phyloP scores from a whole-genome alignment of 2,113 vertebrate species.

The Rhea americana region DNA sequence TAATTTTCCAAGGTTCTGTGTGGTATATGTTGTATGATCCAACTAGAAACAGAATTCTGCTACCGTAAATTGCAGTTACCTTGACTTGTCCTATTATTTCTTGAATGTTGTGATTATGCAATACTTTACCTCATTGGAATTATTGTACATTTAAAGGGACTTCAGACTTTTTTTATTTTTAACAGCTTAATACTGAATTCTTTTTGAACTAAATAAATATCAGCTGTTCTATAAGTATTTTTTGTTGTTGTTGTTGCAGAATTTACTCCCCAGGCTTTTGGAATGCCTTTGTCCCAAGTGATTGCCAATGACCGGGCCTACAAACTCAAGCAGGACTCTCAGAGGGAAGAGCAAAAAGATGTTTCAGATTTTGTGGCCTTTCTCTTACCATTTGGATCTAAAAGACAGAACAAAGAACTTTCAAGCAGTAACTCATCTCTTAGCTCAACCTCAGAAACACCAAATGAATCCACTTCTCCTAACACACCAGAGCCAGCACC shows the following conservation, averaged over 20 bases:
- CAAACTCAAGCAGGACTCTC: constrained; percentile 89
- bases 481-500: constrained; percentile 86
- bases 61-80: background rate
- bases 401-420: constrained; percentile 90
- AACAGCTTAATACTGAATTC: background rate
- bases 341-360: constrained; percentile 87
- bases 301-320: constrained; percentile 93
- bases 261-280: constrained; percentile 90
- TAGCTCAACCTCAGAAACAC: constrained; percentile 95
- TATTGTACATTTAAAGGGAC: background rate
- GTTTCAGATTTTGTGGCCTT: constrained; percentile 88
- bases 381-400: constrained; percentile 88
- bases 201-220: constrained; percentile 4
- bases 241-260: constrained; percentile 75
- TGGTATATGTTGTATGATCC: background rate
- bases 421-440: constrained; percentile 99
- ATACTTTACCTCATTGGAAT: background rate
- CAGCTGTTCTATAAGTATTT: constrained; percentile 22
- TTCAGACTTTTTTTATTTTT: background rate
- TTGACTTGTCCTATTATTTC: background rate
- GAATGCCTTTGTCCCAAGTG: constrained; percentile 93
- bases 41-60: background rate
- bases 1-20: background rate
- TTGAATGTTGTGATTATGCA: background rate
- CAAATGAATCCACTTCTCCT: constrained; percentile 85